phyloP scores from a whole-genome alignment of 2,888 invertebrate genomes.

The Podabrus alpinus region DNA sequence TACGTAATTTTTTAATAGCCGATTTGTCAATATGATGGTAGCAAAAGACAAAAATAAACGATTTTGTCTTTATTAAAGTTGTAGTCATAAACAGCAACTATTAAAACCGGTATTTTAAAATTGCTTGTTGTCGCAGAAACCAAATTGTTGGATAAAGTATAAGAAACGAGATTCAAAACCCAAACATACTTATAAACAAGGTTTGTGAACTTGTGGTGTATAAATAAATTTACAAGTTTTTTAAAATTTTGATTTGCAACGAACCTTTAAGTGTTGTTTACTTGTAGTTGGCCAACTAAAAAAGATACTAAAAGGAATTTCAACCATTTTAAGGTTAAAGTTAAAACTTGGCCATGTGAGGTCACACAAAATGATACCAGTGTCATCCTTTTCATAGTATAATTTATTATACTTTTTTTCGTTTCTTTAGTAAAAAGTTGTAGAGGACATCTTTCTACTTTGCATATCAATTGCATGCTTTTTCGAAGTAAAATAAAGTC shows the following conservation, averaged over 20 bases:
- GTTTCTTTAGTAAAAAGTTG: neutral
- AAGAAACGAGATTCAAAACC: neutral
- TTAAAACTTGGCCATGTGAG: neutral
- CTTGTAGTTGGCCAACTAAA: neutral
- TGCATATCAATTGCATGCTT: neutral
- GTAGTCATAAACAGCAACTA: neutral
- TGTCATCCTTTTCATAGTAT: neutral
- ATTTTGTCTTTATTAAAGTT: neutral
- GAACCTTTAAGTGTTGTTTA: neutral
- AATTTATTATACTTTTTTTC: neutral
- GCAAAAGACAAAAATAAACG: neutral
- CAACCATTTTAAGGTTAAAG: neutral
- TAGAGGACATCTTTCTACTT: neutral
- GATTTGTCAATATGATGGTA: neutral
- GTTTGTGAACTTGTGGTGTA: neutral
- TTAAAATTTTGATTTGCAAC: neutral
- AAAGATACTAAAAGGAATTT: neutral
- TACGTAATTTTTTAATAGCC: neutral
- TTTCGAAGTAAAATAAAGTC: neutral
- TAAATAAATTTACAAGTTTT: neutral
- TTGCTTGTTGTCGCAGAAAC: conserved; percentile 1
- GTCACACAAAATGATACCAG: neutral
- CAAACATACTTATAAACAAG: neutral
- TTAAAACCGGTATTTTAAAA: conserved; percentile 4
- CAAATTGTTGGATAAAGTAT: neutral